Percentiles rank a stretch among this genome's conserved stretches.
phyloP scores from a whole-genome alignment of 2,888 invertebrate genomes.

The Stenodema calcarata region DNA sequence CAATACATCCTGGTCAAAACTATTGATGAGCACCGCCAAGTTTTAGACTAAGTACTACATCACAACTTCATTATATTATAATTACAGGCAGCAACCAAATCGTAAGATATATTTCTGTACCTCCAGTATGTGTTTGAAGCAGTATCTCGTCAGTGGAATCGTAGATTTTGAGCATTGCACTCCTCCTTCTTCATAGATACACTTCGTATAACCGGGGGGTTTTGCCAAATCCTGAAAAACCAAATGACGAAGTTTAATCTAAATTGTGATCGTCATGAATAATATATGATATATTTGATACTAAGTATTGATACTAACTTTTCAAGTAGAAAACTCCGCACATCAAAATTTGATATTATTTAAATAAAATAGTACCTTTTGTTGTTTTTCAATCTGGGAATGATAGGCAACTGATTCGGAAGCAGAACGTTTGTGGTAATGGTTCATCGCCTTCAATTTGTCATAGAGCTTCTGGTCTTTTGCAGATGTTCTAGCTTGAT shows the following conservation, averaged over 20 bases:
- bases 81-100: no score
- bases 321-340: no score
- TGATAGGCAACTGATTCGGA: conserved; percentile 81
- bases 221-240: conserved; percentile 26
- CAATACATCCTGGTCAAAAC: no score
- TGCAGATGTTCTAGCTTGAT: conserved; percentile 72
- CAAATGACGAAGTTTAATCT: background rate
- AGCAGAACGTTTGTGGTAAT: conserved; percentile 80
- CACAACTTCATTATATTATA: no score
- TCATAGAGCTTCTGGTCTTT: conserved; percentile 78
- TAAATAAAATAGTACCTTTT: conserved; percentile 61
- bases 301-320: no score
- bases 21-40: no score
- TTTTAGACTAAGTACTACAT: no score
- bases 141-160: conserved; percentile 82
- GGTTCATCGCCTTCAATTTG: conserved; percentile 79
- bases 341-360: background rate
- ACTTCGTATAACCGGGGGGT: conserved; percentile 60
- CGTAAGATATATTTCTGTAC: no score
- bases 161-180: conserved; percentile 77
- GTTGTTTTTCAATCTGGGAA: conserved; percentile 72
- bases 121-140: conserved; percentile 81
- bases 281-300: no score
- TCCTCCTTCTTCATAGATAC: conserved; percentile 79
- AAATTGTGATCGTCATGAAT: no score